Evolutionary conservation across 1,140 invertebrate species (phyloP), one percentile per base, ranked within the genome.

Genomic region (Tetramorium simillimum): DNA sequence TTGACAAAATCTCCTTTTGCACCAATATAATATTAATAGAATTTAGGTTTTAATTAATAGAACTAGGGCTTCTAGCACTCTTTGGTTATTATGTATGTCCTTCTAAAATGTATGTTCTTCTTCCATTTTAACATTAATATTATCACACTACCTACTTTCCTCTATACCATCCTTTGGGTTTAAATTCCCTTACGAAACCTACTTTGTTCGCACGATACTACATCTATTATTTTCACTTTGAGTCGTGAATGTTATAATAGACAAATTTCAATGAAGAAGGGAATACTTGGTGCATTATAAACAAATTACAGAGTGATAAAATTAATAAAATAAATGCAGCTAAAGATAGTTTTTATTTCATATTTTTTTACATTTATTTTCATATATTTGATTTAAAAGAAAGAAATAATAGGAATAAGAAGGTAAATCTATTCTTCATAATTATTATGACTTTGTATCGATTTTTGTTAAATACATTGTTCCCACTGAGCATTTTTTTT

Each of bases 71-170:
- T 49, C 40, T 69, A 16, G 3, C 14, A 49, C 65, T 49, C 40
- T 69, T 69, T 69, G 6, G 5, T 24, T 2, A 69, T 69, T 69
- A 69, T 69, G 21, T 46, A 69, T 69, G 65, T 69, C 40, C 40
- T 40, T 65, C 33, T 69, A 49, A 69, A 69, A 46, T 69, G 65
- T 69, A 46, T 69, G 65, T 69, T 37, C 37, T 67, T 21, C 40
- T 69, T n/a, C 37, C 18, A 37, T 69, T 69, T 69, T 49, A 69
- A 69, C 40, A 46, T 69, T 69, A 69, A 46, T 69, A 49, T 69
- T 40, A 69, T 69, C 12, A 60, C 56, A 21, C 40, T 69, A 69
- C 14, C n/a, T 46, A 16, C 40, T 46, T 69, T 12, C 12, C 21
- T 69, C 65, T 46, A 16, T 46, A 0, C 40, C 2, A 46, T 10